These are phyloP conservation scores for Ericerus pela DNA, from an alignment of 1,140 invertebrate species.

Conservation along the genomic window DNA sequence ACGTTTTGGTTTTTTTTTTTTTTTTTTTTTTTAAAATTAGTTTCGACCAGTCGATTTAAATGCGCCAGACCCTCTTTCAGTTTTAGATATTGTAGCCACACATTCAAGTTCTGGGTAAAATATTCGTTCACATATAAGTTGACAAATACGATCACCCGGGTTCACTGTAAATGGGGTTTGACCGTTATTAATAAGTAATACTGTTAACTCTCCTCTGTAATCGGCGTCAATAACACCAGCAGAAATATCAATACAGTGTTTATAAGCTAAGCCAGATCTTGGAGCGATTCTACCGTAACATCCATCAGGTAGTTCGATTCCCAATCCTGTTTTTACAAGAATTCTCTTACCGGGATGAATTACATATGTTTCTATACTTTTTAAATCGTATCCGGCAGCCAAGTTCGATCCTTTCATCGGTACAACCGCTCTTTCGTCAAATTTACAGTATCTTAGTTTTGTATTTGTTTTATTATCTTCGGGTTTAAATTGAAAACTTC, in stretches of 20 bases:
- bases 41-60: too few relatives aligned
- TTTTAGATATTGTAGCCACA: too few relatives aligned
- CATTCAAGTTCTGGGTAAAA: too few relatives aligned
- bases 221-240: conserved; percentile 85
- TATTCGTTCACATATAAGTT: background rate
- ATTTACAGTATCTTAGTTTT: too few relatives aligned
- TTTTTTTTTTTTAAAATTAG: too few relatives aligned
- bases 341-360: conserved; percentile 69
- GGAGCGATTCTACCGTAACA: conserved; percentile 91
- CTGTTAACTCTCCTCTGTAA: conserved; percentile 80
- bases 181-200: conserved; percentile 71
- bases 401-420: too few relatives aligned
- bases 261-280: conserved; percentile 81
- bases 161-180: background rate
- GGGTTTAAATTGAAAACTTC: too few relatives aligned
- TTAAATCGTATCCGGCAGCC: background rate
- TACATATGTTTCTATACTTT: conserved; percentile 29
- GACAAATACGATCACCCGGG: background rate
- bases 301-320: conserved; percentile 60
- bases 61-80: too few relatives aligned
- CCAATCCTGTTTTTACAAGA: conserved; percentile 77
- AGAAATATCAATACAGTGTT: conserved; percentile 90
- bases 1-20: too few relatives aligned
- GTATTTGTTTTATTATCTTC: too few relatives aligned
- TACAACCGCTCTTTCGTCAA: too few relatives aligned